phyloP scores from a whole-genome alignment of 2,113 vertebrate species.

The Meriones unguiculatus region DNA sequence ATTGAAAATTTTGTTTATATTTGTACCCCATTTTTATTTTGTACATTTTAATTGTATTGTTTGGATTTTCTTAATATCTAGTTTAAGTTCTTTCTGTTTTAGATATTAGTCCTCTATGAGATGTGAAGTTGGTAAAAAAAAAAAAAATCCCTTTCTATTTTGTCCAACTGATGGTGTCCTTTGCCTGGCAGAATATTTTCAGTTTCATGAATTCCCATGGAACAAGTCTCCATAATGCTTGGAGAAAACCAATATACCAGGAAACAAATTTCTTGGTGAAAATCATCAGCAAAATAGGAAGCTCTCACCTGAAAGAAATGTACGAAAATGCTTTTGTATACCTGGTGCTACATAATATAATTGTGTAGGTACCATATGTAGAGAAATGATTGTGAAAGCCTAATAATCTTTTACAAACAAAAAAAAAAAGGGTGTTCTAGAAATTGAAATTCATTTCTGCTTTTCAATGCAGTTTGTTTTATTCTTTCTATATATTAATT shows the following conservation, averaged over 20 bases:
- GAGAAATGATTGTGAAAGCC: constrained; percentile 28
- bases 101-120: too few species aligned
- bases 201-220: neutral
- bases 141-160: too few species aligned
- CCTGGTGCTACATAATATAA: neutral
- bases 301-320: neutral
- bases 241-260: neutral
- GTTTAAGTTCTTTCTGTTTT: too few species aligned
- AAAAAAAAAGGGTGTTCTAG: neutral
- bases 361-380: neutral
- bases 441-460: constrained; percentile 40
- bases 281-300: constrained; percentile 22
- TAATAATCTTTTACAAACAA: neutral
- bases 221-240: neutral
- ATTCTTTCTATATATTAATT: constrained; percentile 25
- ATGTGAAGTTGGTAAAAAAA: too few species aligned
- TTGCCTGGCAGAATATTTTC: too few species aligned
- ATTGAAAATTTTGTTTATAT: too few species aligned
- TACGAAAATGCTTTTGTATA: constrained; percentile 18
- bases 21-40: too few species aligned
- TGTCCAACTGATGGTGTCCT: too few species aligned
- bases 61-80: too few species aligned
- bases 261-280: constrained; percentile 37
- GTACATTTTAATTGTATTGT: too few species aligned
- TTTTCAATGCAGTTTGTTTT: neutral